Evolutionary conservation across 2,113 vertebrate genomes (phyloP).

Genomic region (Alces alces): DNA sequence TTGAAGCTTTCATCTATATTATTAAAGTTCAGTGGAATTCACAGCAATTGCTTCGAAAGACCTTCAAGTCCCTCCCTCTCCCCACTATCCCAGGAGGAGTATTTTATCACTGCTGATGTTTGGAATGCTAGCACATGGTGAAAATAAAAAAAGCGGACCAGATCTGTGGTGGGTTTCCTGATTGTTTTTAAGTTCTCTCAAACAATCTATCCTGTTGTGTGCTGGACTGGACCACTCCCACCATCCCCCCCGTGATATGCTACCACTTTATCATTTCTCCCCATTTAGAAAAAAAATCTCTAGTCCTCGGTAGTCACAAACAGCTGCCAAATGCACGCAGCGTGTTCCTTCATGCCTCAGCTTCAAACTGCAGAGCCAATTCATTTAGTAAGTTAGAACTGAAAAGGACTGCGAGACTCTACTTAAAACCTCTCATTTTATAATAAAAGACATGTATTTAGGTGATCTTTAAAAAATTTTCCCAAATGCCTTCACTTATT

Average conservation of each 20-base stretch:
- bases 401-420: neutral
- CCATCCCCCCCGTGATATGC: neutral
- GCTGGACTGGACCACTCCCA: neutral
- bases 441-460: neutral
- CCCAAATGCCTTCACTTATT: neutral
- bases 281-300: neutral
- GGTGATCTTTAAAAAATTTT: neutral
- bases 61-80: neutral
- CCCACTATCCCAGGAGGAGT: neutral
- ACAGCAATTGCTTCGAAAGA: neutral
- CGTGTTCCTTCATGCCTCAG: neutral
- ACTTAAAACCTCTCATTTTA: neutral
- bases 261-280: neutral
- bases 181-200: neutral
- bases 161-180: neutral
- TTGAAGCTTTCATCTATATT: neutral
- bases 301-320: neutral
- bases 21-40: neutral
- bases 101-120: neutral
- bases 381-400: neutral
- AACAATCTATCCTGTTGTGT: neutral
- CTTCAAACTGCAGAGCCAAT: neutral
- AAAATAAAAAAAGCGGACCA: neutral
- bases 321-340: neutral
- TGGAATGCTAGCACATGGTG: neutral